These are phyloP conservation scores for Ceraclea dissimilis DNA, from an alignment of 2,888 invertebrate genomes.

Conservation along the genomic window DNA sequence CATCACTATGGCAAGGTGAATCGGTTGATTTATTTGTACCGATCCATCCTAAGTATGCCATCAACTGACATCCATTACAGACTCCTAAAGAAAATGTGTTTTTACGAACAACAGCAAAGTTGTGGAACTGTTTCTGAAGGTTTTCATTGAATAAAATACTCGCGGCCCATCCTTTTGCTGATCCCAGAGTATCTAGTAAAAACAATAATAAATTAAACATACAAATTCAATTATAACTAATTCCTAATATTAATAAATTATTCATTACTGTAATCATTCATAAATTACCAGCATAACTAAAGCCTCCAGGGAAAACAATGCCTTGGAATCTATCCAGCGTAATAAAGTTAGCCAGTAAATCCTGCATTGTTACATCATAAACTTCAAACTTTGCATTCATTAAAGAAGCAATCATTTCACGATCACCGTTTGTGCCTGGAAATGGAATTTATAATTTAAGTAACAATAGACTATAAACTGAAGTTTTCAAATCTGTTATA, in stretches of 20 bases:
- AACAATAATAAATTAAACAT: not conserved
- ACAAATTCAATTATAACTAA: not conserved
- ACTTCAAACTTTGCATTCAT: conserved; percentile 84
- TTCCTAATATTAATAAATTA: not conserved
- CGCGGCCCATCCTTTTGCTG: conserved; percentile 97
- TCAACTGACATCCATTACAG: conserved; percentile 97
- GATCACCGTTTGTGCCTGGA: conserved; percentile 81
- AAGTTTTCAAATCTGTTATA: not conserved
- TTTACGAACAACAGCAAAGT: conserved; percentile 58
- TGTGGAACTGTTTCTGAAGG: conserved; percentile 67
- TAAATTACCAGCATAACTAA: conserved; percentile 88
- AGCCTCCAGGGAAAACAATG: conserved; percentile 94
- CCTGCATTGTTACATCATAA: conserved; percentile 93
- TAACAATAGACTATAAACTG: not conserved
- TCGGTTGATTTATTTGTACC: not conserved
- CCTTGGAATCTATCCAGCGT: conserved; percentile 78
- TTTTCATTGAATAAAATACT: conserved; percentile 74
- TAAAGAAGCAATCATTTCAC: conserved; percentile 93
- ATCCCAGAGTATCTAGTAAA: conserved; percentile 78
- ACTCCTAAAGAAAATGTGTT: conserved; percentile 95
- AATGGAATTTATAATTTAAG: conserved; percentile 1
- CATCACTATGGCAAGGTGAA: conserved; percentile 27
- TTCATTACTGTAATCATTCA: too few relatives aligned
- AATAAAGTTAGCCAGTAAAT: conserved; percentile 63
- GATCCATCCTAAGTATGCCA: conserved; percentile 90